These are phyloP conservation scores for Thunnus albacares DNA, from an alignment of 2,797 vertebrate species.

Conservation along the genomic window DNA sequence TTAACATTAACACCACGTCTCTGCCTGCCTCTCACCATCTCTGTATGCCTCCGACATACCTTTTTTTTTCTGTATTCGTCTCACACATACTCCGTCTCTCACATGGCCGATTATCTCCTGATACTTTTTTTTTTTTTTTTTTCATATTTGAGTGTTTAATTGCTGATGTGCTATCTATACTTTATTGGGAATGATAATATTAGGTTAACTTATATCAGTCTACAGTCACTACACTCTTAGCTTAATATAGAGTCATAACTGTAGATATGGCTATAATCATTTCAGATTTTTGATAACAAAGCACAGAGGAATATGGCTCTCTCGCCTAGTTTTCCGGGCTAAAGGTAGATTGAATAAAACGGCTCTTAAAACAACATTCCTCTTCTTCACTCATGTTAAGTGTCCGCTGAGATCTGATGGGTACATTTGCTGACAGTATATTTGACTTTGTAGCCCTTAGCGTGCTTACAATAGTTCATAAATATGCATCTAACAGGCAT, in stretches of 20 bases:
- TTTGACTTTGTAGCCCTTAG: conserved; percentile 20
- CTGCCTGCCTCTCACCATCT: conserved; percentile 22
- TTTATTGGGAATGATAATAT: conserved; percentile 50
- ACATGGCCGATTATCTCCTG: conserved; percentile 47
- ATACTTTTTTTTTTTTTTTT: conserved; percentile 32
- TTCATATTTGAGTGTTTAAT: conserved; percentile 50
- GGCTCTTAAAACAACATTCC: conserved; percentile 26
- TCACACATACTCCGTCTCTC: conserved; percentile 36
- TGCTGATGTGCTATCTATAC: conserved; percentile 62
- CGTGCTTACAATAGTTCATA: conserved; percentile 33
- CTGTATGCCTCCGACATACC: conserved; percentile 14
- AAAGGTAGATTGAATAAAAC: conserved; percentile 38
- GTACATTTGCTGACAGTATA: conserved; percentile 16
- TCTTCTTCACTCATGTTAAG: conserved; percentile 17
- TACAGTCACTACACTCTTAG: conserved; percentile 14
- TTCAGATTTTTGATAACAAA: conserved; percentile 34
- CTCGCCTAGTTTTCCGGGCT: conserved; percentile 20
- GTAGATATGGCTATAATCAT: conserved; percentile 19
- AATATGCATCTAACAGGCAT: conserved; percentile 35
- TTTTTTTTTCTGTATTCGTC: conserved; percentile 30
- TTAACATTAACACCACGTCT: conserved; percentile 32
- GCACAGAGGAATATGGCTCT: conserved; percentile 1
- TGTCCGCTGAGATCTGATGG: neutral
- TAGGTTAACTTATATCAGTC: conserved; percentile 39
- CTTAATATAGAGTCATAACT: conserved; percentile 23